These are phyloP conservation scores for Chamaetylas fuelleborni DNA, from an alignment of 2,113 vertebrate genomes.

Conservation along the genomic window DNA sequence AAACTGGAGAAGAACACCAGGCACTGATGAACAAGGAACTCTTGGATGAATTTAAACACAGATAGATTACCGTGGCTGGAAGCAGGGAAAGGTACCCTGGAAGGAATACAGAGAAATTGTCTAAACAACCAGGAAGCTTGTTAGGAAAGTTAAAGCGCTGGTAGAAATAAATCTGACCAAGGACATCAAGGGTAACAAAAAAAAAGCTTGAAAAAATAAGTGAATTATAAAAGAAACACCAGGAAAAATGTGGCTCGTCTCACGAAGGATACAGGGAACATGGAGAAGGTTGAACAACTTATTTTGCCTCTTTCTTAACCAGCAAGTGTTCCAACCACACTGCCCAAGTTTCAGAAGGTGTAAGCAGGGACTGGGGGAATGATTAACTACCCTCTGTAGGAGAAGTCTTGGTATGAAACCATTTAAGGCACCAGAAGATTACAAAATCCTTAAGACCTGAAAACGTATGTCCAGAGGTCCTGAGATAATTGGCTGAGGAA, in stretches of 20 bases:
- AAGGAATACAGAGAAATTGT: not conserved
- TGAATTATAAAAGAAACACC: not conserved
- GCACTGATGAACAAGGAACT: not conserved
- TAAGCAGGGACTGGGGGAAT: not conserved
- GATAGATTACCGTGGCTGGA: not conserved
- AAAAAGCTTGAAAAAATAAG: not conserved
- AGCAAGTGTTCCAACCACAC: not conserved
- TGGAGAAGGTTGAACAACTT: not conserved
- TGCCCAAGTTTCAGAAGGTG: not conserved
- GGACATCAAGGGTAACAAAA: not conserved
- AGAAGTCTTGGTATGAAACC: not conserved
- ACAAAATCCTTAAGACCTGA: not conserved
- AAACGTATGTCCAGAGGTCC: not conserved
- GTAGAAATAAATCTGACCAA: not conserved
- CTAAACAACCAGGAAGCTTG: not conserved
- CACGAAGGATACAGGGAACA: not conserved
- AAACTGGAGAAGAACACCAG: not conserved
- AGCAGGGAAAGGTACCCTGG: not conserved
- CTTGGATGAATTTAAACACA: not conserved
- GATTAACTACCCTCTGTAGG: not conserved
- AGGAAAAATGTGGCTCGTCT: not conserved
- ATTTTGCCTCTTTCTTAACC: not conserved
- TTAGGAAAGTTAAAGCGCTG: not conserved
- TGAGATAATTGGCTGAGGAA: not conserved
- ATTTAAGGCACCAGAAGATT: not conserved